Evolutionary conservation across 2,113 vertebrate genomes (phyloP), one percentile per base, ranked within the genome.

Genomic region (Gymnarchus niloticus): DNA sequence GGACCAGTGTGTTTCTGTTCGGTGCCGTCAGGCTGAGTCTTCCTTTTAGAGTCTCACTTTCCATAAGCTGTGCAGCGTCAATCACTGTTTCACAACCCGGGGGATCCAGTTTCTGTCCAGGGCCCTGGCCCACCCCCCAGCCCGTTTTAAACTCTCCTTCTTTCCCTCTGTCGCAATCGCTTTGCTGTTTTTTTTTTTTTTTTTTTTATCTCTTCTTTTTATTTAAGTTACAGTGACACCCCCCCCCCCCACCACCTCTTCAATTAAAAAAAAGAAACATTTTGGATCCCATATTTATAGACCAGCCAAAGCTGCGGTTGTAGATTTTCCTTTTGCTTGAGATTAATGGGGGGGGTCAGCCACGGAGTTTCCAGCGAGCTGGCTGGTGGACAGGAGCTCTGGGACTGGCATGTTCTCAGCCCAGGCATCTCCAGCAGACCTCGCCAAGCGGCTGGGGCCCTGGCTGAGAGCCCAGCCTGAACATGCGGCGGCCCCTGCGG

Each of bases 231-330:
- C 51, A 33, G 9, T 52, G 80, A 33, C 28, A 25, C 49, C 48
- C 46, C 49, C 41, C 52, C 4, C 80, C 28, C 33, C 41, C 65
- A 17, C 28, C 14, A 69, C 19, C 41, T 69, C n/a, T n/a, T n/a
- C n/a, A n/a, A 57, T 3, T n/a, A 12, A n/a, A 10, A 65, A 82
- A 51, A 54, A 25, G 33, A 81, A 82, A 56, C 14, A 78, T 21
- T 44, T 41, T 46, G 37, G 19, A 23, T 78, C 37, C 17, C 51
- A 7, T 33, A 37, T 82, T 82, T 82, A 82, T 28, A 33, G n/a
- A 37, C n/a, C 51, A 37, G 80, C 80, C 80, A 82, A 82, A 33
- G 8, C 80, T 5, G 28, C 80, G 54, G 80, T 81, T 81, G 80
- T 51, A 81, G 49, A n/a, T 33, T 81, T 54, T 33, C 73, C 41